phyloP scores from a whole-genome alignment of 2,797 vertebrate species.

The Karalla daura region DNA sequence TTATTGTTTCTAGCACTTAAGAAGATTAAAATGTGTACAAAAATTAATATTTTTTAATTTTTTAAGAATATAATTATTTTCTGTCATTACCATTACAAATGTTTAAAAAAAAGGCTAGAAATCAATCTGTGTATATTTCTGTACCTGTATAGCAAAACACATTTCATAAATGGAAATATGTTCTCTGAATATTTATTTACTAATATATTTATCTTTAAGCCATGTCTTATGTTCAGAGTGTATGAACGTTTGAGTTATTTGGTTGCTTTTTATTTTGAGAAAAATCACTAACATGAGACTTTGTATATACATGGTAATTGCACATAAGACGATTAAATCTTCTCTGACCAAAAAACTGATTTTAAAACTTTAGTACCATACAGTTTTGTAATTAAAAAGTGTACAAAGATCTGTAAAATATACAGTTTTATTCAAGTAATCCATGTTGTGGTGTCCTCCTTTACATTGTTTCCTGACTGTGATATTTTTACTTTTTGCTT shows the following conservation, averaged over 20 bases:
- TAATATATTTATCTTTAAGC: conserved; percentile 99
- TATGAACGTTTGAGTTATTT: conserved; percentile 90
- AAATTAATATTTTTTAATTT: conserved; percentile 90
- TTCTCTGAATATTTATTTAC: conserved; percentile 99
- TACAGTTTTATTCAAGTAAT: conserved; percentile 96
- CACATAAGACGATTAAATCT: conserved; percentile 96
- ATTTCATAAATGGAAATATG: conserved; percentile 99
- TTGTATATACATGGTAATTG: conserved; percentile 99
- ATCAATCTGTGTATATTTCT: conserved; percentile 96
- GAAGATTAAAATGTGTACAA: conserved; percentile 93
- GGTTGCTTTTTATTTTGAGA: conserved; percentile 83
- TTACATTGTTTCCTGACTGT: conserved; percentile 21
- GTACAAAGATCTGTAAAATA: conserved; percentile 98
- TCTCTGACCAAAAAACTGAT: conserved; percentile 99
- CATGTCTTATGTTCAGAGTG: conserved; percentile 98
- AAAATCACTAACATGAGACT: conserved; percentile 96
- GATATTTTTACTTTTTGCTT: neutral
- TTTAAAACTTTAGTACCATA: conserved; percentile 94
- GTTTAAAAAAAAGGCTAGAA: conserved; percentile 92
- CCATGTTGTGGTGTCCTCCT: conserved; percentile 60
- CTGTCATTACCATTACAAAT: conserved; percentile 93
- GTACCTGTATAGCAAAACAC: conserved; percentile 98
- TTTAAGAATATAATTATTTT: conserved; percentile 90
- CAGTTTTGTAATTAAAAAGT: conserved; percentile 98
- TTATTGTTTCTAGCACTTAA: conserved; percentile 98